These are phyloP conservation scores for Polydesmus complanatus DNA, from an alignment of 2,888 invertebrate genomes.

Conservation along the genomic window DNA sequence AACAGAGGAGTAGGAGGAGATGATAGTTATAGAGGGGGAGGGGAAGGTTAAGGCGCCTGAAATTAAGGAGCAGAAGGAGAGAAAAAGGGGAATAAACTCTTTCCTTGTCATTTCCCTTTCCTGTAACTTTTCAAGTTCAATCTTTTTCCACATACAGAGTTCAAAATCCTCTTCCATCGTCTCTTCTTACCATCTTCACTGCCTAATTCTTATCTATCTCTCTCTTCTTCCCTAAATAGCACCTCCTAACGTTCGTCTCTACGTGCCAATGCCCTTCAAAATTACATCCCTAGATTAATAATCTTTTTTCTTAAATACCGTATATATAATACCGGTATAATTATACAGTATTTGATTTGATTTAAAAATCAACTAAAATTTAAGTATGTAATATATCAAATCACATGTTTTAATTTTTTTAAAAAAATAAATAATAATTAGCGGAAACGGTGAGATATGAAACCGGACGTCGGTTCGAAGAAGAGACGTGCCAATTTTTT, in stretches of 20 bases:
- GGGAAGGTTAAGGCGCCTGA: background rate
- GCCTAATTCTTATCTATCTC: background rate
- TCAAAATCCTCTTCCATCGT: background rate
- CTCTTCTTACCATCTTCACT: background rate
- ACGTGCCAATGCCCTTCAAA: conserved; percentile 11
- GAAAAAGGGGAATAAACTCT: background rate
- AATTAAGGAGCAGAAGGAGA: background rate
- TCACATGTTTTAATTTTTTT: no score
- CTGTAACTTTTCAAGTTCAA: background rate
- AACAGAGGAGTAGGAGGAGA: no score
- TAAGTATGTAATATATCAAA: no score
- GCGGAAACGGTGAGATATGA: no score
- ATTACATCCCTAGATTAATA: no score
- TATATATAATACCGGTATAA: no score
- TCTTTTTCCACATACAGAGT: background rate
- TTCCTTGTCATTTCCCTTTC: background rate
- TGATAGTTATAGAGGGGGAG: background rate
- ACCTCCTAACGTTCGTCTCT: background rate
- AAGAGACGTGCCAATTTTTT: no score
- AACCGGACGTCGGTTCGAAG: no score
- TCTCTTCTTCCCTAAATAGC: background rate
- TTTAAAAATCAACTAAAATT: no score
- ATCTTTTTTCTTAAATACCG: no score
- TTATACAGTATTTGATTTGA: no score
- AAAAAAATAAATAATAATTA: no score